Evolutionary conservation across 2,888 invertebrate species (phyloP), one percentile per base, ranked within the genome.

Genomic region (Dichetophora obliterata): DNA sequence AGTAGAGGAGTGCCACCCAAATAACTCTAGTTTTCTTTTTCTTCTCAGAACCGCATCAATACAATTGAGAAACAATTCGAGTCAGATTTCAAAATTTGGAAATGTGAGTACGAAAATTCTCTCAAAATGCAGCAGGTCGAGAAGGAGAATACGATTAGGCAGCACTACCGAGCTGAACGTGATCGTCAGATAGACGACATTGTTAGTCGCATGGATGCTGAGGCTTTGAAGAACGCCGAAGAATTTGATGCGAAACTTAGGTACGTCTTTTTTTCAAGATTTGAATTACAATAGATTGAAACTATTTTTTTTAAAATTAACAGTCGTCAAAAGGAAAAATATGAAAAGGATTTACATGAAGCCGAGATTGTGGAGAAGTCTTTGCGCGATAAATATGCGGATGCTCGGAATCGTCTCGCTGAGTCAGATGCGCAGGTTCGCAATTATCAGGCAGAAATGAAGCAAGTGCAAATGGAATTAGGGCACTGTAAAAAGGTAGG

Each of bases 281-380:
- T 34, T 14, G 3, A 3, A 1, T 31, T 63, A n/a, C 3, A 14
- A 22, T 3, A 11, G 3, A 19, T 65, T 16, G 3, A 52, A n/a
- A n/a, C n/a, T n/a, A n/a, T 37, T 69, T 71, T 5, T n/a, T 16
- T 5, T 11, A 11, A 27, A 75, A 80, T 3, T 82, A 31, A 31
- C 31, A 95, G 95, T 82, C 91, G 95, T 43, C 89, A 94, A 57
- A 94, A 92, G 84, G 95, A 95, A 77, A 95, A 95, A 85, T 94
- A 93, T 84, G 95, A 95, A 78, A 90, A 91, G 14, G 95, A 95
- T 84, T 86, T 95, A 75, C 90, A 91, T 71, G 93, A 94, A 80
- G 86, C 94, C 70, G 94, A 93, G 75, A 90, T 91, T 79, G 92
- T 93, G 0, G 94, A 95, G 83, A 91, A 91, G 77, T 92, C 93